phyloP scores from a whole-genome alignment of 2,113 vertebrate species.

The Isichthys henryi region DNA sequence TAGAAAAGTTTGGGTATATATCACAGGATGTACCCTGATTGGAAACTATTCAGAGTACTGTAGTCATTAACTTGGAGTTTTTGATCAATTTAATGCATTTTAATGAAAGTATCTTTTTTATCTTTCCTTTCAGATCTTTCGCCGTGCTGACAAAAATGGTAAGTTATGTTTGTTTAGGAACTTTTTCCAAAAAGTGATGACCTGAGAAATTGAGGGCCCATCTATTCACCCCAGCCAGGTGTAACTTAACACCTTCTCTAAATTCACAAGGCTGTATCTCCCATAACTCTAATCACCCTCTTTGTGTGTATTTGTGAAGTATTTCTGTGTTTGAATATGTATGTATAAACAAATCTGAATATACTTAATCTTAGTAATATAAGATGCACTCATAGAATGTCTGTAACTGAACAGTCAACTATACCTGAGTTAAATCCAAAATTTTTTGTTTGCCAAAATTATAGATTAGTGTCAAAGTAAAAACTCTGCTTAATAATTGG shows the following conservation, averaged over 20 bases:
- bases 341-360: neutral
- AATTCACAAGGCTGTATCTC: neutral
- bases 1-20: neutral
- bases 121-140: constrained; percentile 10
- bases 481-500: neutral
- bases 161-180: neutral
- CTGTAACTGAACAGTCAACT: neutral
- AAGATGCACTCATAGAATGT: neutral
- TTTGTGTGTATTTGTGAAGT: neutral
- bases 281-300: neutral
- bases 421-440: neutral
- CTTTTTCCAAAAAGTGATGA: neutral
- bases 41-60: neutral
- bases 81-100: neutral
- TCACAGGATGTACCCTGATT: neutral
- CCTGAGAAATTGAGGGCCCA: neutral
- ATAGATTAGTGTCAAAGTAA: neutral
- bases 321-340: neutral
- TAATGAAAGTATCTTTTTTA: neutral
- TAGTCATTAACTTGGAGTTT: neutral
- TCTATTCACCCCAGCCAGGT: neutral
- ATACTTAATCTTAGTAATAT: neutral
- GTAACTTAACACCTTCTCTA: neutral
- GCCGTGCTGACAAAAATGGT: constrained; percentile 17
- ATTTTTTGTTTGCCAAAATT: neutral